Evolutionary conservation across 2,797 vertebrate species (phyloP).

Genomic region (Parotocinclus haroldoi): DNA sequence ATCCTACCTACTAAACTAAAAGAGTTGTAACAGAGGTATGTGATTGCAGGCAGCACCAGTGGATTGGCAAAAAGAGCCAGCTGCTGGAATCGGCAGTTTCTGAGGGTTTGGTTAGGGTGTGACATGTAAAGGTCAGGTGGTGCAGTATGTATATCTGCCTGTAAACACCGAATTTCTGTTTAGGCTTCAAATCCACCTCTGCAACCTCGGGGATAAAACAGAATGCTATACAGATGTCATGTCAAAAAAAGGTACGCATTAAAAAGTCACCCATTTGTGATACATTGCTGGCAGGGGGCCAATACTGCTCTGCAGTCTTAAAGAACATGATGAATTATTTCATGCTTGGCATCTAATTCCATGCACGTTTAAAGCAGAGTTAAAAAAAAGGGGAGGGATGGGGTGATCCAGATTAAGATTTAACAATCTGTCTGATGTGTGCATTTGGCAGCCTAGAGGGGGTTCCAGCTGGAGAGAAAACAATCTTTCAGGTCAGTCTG

Average conservation of each 20-base stretch:
- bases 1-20: too few species aligned
- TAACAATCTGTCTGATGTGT: slow-evolving; percentile 25
- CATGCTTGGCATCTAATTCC: slow-evolving; percentile 18
- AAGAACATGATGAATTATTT: slow-evolving; percentile 8
- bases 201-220: too few species aligned
- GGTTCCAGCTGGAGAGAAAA: slow-evolving; percentile 31
- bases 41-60: too few species aligned
- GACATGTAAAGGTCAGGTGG: too few species aligned
- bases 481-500: slow-evolving; percentile 43
- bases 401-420: slow-evolving; percentile 22
- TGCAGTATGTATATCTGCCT: too few species aligned
- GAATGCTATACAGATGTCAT: neutral
- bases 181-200: too few species aligned
- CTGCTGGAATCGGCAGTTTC: too few species aligned
- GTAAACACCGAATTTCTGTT: too few species aligned
- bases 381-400: slow-evolving; percentile 2
- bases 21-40: too few species aligned
- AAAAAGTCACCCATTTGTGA: slow-evolving; percentile 1
- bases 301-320: neutral
- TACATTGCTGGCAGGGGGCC: neutral
- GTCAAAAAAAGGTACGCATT: neutral
- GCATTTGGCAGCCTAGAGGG: slow-evolving; percentile 28
- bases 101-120: too few species aligned
- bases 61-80: too few species aligned
- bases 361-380: slow-evolving; percentile 24